Conservation (phyloP, 2,888 invertebrate genomes). For the Plusia festucae region DNA sequence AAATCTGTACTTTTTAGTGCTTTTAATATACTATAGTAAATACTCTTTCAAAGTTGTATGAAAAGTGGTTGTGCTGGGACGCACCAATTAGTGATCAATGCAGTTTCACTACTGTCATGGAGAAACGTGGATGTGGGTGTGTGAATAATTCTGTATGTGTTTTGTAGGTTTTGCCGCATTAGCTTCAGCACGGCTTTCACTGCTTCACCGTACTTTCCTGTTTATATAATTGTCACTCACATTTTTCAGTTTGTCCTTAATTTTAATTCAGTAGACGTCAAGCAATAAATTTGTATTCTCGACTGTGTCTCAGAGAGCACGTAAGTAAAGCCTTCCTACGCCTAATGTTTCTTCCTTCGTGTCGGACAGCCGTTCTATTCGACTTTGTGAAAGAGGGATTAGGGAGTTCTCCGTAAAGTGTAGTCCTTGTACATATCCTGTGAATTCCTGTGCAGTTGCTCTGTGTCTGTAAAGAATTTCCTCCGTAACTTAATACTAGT, state of each 20-base stretch:
- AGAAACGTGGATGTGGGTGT: no score
- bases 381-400: constrained; percentile 4
- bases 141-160: no score
- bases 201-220: no score
- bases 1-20: no score
- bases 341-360: constrained; percentile 4
- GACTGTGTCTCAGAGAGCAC: background rate
- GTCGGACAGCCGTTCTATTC: background rate
- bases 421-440: background rate
- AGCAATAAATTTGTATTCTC: background rate
- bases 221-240: no score
- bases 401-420: background rate
- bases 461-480: background rate
- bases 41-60: no score
- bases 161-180: no score
- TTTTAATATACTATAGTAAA: no score
- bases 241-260: background rate
- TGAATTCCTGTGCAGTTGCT: background rate
- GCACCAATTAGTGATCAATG: no score
- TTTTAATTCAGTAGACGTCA: background rate
- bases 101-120: no score
- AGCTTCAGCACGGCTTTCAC: no score
- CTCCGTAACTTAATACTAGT: background rate
- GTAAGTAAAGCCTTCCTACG: background rate
- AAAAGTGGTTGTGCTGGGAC: no score